Evolutionary conservation across 1,140 invertebrate genomes (phyloP).

Genomic region (Meloidogyne chitwoodi): DNA sequence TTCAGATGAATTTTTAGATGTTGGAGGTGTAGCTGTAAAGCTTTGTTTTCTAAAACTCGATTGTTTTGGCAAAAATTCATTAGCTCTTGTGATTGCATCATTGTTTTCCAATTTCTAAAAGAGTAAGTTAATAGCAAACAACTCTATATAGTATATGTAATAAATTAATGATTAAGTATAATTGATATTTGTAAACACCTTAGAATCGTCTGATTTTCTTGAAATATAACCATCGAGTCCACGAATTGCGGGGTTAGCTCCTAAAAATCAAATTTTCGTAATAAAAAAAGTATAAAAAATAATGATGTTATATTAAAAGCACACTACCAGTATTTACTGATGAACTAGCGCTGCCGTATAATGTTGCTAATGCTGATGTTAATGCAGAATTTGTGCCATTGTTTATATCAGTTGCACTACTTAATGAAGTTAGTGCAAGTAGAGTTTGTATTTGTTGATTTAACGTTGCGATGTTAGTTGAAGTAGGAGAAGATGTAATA

Average conservation of each 20-base stretch:
- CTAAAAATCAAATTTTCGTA: conserved; percentile 24
- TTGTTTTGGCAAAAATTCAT: not conserved
- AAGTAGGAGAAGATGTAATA: not conserved
- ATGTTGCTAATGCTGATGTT: not conserved
- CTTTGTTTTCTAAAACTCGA: not conserved
- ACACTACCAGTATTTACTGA: conserved; percentile 24
- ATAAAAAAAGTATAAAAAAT: conserved; percentile 56
- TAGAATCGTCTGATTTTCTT: conserved; percentile 59
- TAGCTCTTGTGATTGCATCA: not conserved
- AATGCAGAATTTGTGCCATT: not conserved
- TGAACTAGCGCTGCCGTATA: not conserved
- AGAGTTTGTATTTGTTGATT: not conserved
- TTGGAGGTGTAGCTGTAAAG: not conserved
- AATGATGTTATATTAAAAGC: conserved; percentile 57
- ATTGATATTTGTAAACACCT: no score
- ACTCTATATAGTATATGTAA: no score
- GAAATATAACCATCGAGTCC: conserved; percentile 57
- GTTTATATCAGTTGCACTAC: not conserved
- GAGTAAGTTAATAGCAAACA: no score
- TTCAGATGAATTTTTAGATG: not conserved
- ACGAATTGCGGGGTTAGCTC: conserved; percentile 52
- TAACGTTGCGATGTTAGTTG: not conserved
- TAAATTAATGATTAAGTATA: no score
- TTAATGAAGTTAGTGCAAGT: not conserved
- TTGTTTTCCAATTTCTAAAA: not conserved